These are phyloP conservation scores for Carettochelys insculpta DNA, from an alignment of 2,113 vertebrate species.

Conservation along the genomic window DNA sequence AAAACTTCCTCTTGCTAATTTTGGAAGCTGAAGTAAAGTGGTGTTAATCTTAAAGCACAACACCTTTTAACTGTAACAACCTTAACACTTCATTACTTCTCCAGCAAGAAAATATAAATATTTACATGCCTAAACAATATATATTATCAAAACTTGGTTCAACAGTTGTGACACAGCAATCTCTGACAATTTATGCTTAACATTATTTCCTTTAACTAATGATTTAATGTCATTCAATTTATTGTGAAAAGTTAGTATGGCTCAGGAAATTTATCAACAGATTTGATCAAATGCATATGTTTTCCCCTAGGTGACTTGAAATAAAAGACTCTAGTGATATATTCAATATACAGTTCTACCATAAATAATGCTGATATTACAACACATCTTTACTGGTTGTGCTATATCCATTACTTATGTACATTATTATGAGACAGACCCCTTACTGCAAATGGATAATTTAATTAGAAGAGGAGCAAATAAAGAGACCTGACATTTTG, in stretches of 20 bases:
- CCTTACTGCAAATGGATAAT: not conserved
- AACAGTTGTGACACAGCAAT: not conserved
- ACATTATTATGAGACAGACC: not conserved
- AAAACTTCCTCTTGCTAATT: slow-evolving; percentile 49
- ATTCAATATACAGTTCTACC: not conserved
- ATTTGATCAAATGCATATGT: not conserved
- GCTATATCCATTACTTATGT: not conserved
- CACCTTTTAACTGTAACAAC: slow-evolving; percentile 43
- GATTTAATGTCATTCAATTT: slow-evolving; percentile 10
- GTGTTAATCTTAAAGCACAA: slow-evolving; percentile 61
- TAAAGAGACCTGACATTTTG: not conserved
- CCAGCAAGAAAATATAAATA: not conserved
- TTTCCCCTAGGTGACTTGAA: slow-evolving; percentile 12
- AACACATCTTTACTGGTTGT: slow-evolving; percentile 10
- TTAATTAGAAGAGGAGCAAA: not conserved
- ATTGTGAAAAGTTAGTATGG: slow-evolving; percentile 17
- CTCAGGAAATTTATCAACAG: slow-evolving; percentile 33
- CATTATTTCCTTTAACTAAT: slow-evolving; percentile 28
- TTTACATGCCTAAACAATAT: not conserved
- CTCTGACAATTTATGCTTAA: not conserved
- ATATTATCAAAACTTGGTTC: slow-evolving; percentile 23
- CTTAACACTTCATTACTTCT: slow-evolving; percentile 29
- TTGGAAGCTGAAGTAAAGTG: slow-evolving; percentile 13
- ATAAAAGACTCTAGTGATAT: slow-evolving; percentile 9
- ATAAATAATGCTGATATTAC: not conserved